Evolutionary conservation across 2,113 vertebrate species (phyloP), one percentile per base, ranked within the genome.

Genomic region (Plecturocebus donacophilus): DNA sequence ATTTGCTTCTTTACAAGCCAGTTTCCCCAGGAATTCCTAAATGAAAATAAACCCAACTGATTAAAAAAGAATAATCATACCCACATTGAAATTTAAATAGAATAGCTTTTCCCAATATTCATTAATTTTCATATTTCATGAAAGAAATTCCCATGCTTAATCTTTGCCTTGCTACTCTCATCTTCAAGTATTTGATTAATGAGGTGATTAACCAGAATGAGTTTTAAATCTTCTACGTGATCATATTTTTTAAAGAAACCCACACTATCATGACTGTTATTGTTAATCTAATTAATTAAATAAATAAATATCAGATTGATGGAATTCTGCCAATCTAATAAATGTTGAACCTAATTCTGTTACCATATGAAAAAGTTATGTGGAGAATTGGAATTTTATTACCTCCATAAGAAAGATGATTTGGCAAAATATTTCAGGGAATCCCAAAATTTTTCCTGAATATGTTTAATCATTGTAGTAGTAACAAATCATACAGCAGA

Each of bases 161-260:
- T 95, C 66, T 89, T 91, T 81, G 17, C 56, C 54, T 93, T 75
- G 5, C 19, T 54, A n/a, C 6, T 71, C 13, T 89, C 58, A 64
- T 90, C 35, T 83, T 90, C 77, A 86, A 94, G n/a, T 35, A 61
- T 84, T 92, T 14, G 3, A 75, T 93, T 81, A 97, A 94, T 87
- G 64, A 97, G 52, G 49, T 75, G 71, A 97, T 92, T 97, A 96
- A 83, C 56, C 35, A 76, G 19, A 97, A 94, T 32, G 19, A 47
- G 25, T 40, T 56, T 94, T 77, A 75, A 88, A 79, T 91, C 47
- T 87, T 82, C 54, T 76, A 52, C 52, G 17, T 45, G 14, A 97
- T 10, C 6, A 32, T 30, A 85, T 66, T 77, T 77, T 84, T 91
- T 49, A 52, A 64, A 76, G 27, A 95, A 90, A 45, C 12, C 23